Base-by-base conservation (phyloP, 2,888 invertebrate species). In the Eurytoma californica region DNA sequence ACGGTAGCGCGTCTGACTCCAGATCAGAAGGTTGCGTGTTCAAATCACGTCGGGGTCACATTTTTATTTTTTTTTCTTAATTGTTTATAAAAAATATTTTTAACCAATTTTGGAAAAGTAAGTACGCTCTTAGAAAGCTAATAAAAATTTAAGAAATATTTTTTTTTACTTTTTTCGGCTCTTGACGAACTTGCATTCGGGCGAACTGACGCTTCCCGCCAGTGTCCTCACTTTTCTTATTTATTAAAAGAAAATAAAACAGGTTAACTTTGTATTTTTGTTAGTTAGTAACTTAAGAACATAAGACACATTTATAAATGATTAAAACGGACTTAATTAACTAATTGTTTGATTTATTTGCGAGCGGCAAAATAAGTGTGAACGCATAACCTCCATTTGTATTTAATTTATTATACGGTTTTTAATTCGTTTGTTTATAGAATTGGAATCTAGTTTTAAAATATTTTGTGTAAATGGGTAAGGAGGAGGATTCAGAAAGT, bases 11-110 rank as follows among this genome's bases (percentile, higher is more conserved):
- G 96, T 96, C 96, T 96, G 96, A 96, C 96, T 96, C 96, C 96
- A 96, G 96, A 96, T 96, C 96, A 96, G 96, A 96, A 96, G 96
- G 96, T 95, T 96, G 96, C 96, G 96, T 96, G 96, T 96, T 96
- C 96, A 95, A 96, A 95, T 96, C 96, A 96, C 96, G 95, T 96
- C 95, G 95, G 95, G 96, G 95, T 96, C 96, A 84, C 20, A 76
- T 69, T 82, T 2, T 87, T 86, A 87, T 80, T 82, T 83, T 84
- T 82, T 84, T 77, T 70, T 61, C 20, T 3, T 12, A 60, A 57
- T 72, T 74, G 2, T 49, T 74, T 66, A 18, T 18, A 57, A 47
- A 2, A 47, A 30, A 20, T 47, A n/a, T 49, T 60, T 66, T 47
- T 55, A 69, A 60, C 2, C 49, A 16, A 61, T 72, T n/a, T 63